These are phyloP conservation scores for Monochamus saltuarius DNA, from an alignment of 1,140 invertebrate species.

Conservation along the genomic window DNA sequence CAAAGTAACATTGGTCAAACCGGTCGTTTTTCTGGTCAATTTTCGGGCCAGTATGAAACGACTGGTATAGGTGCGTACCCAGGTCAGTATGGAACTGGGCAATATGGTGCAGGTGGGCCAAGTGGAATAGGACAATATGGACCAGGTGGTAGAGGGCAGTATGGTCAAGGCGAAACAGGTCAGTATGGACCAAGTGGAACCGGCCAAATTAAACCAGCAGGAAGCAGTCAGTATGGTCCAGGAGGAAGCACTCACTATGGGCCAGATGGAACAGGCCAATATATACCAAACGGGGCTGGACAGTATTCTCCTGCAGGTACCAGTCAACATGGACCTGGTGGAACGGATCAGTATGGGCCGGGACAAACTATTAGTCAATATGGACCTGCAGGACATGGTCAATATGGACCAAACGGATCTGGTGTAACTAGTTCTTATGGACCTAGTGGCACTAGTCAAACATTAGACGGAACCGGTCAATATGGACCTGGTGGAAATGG, in stretches of 20 bases:
- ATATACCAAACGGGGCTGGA: neutral
- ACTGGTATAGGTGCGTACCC: too few species aligned
- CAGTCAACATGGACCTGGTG: neutral
- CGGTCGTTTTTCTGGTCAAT: constrained; percentile 43
- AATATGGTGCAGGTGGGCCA: neutral
- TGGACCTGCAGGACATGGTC: constrained; percentile 1
- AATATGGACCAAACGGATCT: neutral
- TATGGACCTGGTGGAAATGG: neutral
- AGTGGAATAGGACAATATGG: neutral
- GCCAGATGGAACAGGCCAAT: neutral
- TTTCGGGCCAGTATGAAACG: constrained; percentile 41
- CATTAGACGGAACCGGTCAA: neutral
- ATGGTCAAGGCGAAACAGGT: neutral
- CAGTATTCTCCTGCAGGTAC: neutral
- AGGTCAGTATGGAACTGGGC: neutral
- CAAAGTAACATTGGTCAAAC: constrained; percentile 25
- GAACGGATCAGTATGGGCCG: constrained; percentile 7
- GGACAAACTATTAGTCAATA: neutral
- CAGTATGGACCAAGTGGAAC: neutral
- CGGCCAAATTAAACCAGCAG: constrained; percentile 1
- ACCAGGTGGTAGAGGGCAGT: neutral
- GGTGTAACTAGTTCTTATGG: neutral
- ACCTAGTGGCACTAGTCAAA: constrained; percentile 1
- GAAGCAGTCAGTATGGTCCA: constrained; percentile 1
- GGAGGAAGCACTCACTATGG: constrained; percentile 5